Evolutionary conservation across 2,113 vertebrate species (phyloP), one percentile per base, ranked within the genome.

Genomic region (Stigmatopora argus): DNA sequence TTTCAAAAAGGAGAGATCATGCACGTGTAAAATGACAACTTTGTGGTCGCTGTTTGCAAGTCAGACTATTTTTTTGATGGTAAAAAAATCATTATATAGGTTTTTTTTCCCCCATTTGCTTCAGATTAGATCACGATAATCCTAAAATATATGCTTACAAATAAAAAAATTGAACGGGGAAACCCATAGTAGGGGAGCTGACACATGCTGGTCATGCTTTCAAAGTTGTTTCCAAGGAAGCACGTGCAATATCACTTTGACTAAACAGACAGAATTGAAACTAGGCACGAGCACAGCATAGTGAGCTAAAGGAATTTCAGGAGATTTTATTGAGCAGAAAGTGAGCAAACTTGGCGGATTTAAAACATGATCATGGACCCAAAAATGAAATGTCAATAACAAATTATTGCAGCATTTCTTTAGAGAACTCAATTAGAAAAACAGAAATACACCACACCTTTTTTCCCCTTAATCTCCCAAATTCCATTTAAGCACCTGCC

Each of bases 401-500:
- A 61, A 55, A 12, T 56, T 47, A n/a, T 35, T 45, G 61, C 49
- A 62, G 63, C 19, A 14, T 49, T 18, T 65, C 70, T 44, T 69
- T 67, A 77, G 81, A 68, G 66, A 4, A 23, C 51, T 48, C 13
- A 15, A 53, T 23, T 21, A 12, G 3, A 10, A 52, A 52, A 52
- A 52, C 51, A 53, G 51, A 53, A 23, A 53, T 53, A 53, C 51
- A 23, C 19, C 51, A 23, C 7, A n/a, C 4, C 19, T 53, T 53
- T 52, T 52, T 19, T 11, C 11, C 11, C n/a, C 8, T 10, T 52
- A 11, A 21, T 52, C 51, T 12, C 51, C 10, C 51, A 53, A 53
- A 11, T 12, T 23, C 21, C 14, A 56, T 31, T 15, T 56, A 23
- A 15, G 53, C 26, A 15, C 13, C 23, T 14, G 26, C 53, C n/a